A percentile compares a stretch with the other conserved stretches of the same genome.
Conservation (phyloP, 2,113 vertebrate species). For the Cavia aperea region DNA sequence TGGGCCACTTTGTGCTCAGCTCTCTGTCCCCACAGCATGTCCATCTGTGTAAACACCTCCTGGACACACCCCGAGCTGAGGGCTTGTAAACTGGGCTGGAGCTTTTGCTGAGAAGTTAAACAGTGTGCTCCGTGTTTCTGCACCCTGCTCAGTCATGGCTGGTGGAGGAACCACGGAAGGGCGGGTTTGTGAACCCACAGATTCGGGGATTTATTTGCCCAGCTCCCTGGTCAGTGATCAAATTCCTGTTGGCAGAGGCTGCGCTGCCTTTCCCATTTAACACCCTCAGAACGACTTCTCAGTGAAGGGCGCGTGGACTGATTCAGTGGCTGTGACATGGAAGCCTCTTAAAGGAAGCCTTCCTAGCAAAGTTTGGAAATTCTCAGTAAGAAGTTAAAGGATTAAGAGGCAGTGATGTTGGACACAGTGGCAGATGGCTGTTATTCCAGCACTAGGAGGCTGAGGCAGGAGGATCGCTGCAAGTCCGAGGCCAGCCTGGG, state of each 20-base stretch:
- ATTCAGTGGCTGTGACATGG: neutral
- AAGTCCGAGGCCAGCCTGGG: no score
- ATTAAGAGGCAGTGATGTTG: neutral
- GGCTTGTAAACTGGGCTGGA: neutral
- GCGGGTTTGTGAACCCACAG: neutral
- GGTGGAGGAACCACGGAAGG: neutral
- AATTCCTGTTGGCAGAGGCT: neutral
- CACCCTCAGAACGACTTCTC: neutral
- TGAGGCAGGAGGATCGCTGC: no score
- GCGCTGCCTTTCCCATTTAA: neutral
- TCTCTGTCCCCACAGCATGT: fast-evolving
- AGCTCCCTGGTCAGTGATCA: neutral
- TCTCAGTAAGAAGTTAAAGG: neutral
- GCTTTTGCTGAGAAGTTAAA: neutral
- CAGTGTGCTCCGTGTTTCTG: no score
- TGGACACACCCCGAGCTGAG: neutral
- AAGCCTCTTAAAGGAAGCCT: neutral
- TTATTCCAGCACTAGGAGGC: no score
- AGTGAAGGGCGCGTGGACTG: neutral
- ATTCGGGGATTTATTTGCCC: neutral
- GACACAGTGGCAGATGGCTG: no score
- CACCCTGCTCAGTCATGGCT: neutral
- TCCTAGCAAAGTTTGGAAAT: neutral
- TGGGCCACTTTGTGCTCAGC: fast-evolving
- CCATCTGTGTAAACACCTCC: neutral